A percentile compares a stretch with the other conserved stretches of the same genome.
phyloP scores from a whole-genome alignment of 2,888 invertebrate species.

The Isoperla grammatica region DNA sequence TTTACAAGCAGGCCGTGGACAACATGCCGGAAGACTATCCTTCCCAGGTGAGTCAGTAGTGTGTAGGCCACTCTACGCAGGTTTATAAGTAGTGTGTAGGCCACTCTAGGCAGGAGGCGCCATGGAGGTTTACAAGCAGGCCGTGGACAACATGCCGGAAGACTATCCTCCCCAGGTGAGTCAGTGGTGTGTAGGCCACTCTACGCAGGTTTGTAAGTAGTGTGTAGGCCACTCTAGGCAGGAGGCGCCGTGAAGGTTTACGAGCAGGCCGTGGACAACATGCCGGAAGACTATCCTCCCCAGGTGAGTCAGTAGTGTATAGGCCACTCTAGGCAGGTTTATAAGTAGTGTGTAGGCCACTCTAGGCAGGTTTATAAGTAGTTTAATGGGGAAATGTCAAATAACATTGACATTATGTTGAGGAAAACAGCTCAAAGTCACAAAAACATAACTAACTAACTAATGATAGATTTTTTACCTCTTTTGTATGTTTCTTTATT shows the following conservation, averaged over 20 bases:
- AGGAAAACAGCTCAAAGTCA: no score
- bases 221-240: no score
- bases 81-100: no score
- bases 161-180: conserved; percentile 75
- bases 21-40: conserved; percentile 76
- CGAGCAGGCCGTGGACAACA: conserved; percentile 74
- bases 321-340: no score
- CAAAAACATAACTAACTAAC: no score
- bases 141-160: conserved; percentile 72
- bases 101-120: conserved; percentile 54
- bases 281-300: conserved; percentile 76
- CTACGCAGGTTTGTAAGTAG: background rate
- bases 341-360: no score
- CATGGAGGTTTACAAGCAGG: conserved; percentile 79
- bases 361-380: no score
- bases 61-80: no score
- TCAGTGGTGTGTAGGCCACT: conserved; percentile 35
- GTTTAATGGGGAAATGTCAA: no score
- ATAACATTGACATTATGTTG: no score
- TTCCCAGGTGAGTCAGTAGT: conserved; percentile 57
- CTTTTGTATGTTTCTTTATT: no score
- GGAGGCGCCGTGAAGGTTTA: conserved; percentile 78
- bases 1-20: conserved; percentile 80
- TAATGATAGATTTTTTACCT: no score
- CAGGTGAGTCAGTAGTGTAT: conserved; percentile 51